phyloP scores from a whole-genome alignment of 2,113 vertebrate genomes.

The Meriones unguiculatus region DNA sequence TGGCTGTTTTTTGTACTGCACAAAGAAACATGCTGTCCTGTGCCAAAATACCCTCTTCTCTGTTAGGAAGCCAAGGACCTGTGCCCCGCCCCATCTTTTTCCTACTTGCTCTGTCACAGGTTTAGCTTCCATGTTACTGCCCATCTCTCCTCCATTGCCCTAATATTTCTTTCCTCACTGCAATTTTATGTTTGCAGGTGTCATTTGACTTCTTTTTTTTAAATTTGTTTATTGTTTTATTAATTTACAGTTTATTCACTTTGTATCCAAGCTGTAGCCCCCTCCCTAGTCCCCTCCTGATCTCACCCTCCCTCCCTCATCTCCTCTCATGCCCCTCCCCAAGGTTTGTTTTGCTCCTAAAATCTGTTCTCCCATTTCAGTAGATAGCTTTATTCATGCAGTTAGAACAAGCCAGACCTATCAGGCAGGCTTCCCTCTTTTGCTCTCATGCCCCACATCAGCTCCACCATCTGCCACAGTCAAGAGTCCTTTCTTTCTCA shows the following conservation, averaged over 20 bases:
- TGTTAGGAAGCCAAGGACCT: neutral
- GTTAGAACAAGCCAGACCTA: neutral
- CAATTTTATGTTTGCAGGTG: too few species aligned
- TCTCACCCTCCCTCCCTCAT: too few species aligned
- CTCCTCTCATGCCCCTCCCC: too few species aligned
- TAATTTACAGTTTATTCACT: too few species aligned
- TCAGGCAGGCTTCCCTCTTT: neutral
- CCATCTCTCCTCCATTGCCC: neutral
- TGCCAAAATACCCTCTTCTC: neutral
- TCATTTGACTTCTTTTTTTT: too few species aligned
- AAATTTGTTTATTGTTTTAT: too few species aligned
- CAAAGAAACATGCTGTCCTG: neutral
- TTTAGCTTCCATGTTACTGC: neutral
- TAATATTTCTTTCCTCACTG: neutral
- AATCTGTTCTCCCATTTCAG: neutral
- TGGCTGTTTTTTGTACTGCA: neutral
- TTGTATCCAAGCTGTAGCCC: too few species aligned
- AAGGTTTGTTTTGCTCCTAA: neutral
- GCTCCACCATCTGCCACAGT: neutral
- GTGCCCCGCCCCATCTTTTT: neutral
- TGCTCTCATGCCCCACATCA: neutral
- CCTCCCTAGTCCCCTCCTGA: neutral
- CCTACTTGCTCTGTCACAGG: neutral
- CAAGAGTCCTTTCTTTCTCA: neutral
- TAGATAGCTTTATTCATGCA: neutral